Conservation (phyloP, 2,797 vertebrate species). For the Lycodopsis pacificus region DNA sequence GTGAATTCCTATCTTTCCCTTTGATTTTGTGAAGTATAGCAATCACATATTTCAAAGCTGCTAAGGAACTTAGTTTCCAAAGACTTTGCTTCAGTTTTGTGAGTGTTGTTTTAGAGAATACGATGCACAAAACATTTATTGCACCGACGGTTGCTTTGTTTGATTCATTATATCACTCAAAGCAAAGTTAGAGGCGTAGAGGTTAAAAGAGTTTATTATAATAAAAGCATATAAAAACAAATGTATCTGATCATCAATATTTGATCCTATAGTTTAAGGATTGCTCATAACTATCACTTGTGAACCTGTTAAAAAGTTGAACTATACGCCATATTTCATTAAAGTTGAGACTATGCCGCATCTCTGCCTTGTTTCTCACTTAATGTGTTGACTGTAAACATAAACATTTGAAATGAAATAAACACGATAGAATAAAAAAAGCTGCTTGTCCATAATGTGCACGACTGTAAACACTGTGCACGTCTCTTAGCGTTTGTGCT, state of each 20-base stretch:
- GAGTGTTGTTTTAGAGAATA: slow-evolving; percentile 55
- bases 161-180: slow-evolving; percentile 41
- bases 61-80: slow-evolving; percentile 66
- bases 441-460: neutral
- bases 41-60: slow-evolving; percentile 72
- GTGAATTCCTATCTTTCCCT: slow-evolving; percentile 28
- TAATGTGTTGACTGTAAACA: slow-evolving; percentile 23
- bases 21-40: slow-evolving; percentile 54
- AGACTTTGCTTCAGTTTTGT: slow-evolving; percentile 66
- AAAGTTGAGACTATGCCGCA: slow-evolving; percentile 65
- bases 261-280: slow-evolving; percentile 61
- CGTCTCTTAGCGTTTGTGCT: slow-evolving; percentile 4
- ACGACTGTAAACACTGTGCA: slow-evolving; percentile 7
- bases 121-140: slow-evolving; percentile 63
- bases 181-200: slow-evolving; percentile 44
- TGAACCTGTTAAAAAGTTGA: slow-evolving; percentile 47
- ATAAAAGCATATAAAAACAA: slow-evolving; percentile 57
- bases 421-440: slow-evolving; percentile 17
- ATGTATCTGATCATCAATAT: slow-evolving; percentile 50
- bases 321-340: slow-evolving; percentile 61
- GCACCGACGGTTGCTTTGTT: slow-evolving; percentile 61
- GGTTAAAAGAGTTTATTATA: slow-evolving; percentile 63
- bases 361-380: slow-evolving; percentile 38
- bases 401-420: slow-evolving; percentile 28
- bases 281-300: slow-evolving; percentile 54